Evolutionary conservation across 2,797 vertebrate genomes (phyloP), one percentile per base, ranked within the genome.

Genomic region (Schizothorax lantsangensis): DNA sequence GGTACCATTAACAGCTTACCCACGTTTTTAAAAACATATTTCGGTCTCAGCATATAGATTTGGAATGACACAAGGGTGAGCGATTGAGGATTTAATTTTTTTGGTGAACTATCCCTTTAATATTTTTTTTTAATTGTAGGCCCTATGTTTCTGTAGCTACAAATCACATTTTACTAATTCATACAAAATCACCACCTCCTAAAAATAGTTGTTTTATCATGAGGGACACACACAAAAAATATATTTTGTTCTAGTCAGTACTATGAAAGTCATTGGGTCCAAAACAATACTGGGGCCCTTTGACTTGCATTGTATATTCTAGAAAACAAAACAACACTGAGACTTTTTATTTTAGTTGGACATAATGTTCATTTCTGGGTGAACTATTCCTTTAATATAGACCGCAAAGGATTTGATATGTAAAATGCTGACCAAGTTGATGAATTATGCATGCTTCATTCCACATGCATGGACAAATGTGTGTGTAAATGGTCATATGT

Each of bases 381-480:
- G 26, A 59, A 9, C 8, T n/a, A n/a, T 52, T 43, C 17, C 17
- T 19, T 59, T 49, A 30, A 68, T 45, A 77, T 38, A 38, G 69
- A 79, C 19, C 4, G 11, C 38, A 85, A n/a, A 15, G 14, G 5
- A 12, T 85, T 80, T n/a, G 17, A 17, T 71, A 71, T 66, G 9
- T 66, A 45, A 77, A 88, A 81, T 38, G 36, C 83, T 81, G 71
- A 81, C 45, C 23, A 81, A 36, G 19, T 62, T 59, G 36, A 38
- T 73, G 7, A 77, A 81, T 81, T 80, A 77, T 75, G 85, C 36
- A 77, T 17, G 49, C 59, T 79, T 80, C 11, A 43, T 49, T 88
- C 15, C 77, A 68, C 40, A 43, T 81, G 7, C 86, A 54, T 45
- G 17, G 23, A 30, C 23, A 36, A 52, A 81, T 36, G 43, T 66